Conservation (phyloP, 2,113 vertebrate genomes). For the Lipotes vexillifer region DNA sequence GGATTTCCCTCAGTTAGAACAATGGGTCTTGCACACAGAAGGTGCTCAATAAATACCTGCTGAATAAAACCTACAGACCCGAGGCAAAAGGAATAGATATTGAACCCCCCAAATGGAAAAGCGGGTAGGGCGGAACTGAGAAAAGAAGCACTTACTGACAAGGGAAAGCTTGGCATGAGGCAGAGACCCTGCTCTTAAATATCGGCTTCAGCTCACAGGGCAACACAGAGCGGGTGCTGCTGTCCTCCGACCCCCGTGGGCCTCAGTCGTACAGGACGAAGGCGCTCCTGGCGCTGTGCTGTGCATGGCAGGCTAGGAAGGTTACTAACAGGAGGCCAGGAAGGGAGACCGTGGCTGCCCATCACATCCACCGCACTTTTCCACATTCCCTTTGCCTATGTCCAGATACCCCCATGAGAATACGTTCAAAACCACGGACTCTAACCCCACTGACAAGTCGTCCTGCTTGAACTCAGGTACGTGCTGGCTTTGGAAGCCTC, state of each 20-base stretch:
- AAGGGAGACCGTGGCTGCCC: background rate
- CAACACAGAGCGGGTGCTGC: accelerated
- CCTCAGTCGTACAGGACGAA: background rate
- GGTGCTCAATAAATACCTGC: background rate
- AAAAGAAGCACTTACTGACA: background rate
- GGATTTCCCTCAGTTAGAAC: background rate
- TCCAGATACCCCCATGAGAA: background rate
- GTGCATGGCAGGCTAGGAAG: background rate
- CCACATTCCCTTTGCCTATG: background rate
- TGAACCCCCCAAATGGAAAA: background rate
- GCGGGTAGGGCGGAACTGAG: background rate
- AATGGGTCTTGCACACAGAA: background rate
- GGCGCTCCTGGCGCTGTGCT: accelerated
- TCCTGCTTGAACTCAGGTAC: background rate
- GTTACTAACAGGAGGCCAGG: background rate
- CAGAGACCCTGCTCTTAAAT: background rate
- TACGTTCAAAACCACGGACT: background rate
- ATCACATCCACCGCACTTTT: background rate
- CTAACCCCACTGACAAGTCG: background rate
- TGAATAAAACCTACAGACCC: background rate
- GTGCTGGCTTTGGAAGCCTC: background rate
- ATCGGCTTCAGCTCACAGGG: background rate
- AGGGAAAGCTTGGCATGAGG: background rate
- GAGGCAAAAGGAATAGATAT: background rate
- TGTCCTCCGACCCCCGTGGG: background rate